A percentile compares a stretch with the other conserved stretches of the same genome.
Conservation (phyloP, 2,113 vertebrate genomes). For the Pterophyllum scalare region DNA sequence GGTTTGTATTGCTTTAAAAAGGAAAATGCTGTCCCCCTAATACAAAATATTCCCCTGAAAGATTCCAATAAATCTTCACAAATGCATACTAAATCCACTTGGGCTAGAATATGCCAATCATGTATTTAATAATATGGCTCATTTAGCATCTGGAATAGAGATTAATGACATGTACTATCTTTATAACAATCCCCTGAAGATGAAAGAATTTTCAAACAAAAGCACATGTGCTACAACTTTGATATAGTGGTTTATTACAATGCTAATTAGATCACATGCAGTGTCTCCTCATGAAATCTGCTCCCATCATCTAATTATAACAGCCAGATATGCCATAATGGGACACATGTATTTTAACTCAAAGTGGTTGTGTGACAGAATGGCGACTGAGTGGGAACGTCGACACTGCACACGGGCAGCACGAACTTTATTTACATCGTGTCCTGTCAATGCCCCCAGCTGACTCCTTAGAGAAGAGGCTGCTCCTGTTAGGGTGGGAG, state of each 20-base stretch:
- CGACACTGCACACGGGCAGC: neutral
- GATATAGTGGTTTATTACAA: constrained; percentile 80
- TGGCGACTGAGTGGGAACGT: neutral
- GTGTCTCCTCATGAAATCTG: constrained; percentile 74
- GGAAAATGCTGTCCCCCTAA: neutral
- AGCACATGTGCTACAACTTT: constrained; percentile 76
- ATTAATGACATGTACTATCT: constrained; percentile 79
- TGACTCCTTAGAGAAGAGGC: constrained; percentile 6
- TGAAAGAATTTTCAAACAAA: constrained; percentile 81
- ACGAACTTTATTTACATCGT: constrained; percentile 10
- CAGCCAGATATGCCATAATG: constrained; percentile 68
- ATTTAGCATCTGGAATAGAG: constrained; percentile 75
- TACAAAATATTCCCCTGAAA: constrained; percentile 17
- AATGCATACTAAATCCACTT: constrained; percentile 38
- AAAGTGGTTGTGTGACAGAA: constrained; percentile 53
- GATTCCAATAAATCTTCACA: constrained; percentile 47
- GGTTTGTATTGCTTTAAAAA: neutral
- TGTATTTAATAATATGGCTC: constrained; percentile 71
- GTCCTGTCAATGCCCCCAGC: constrained; percentile 37
- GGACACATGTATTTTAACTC: constrained; percentile 63
- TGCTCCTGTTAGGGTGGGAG: constrained; percentile 26
- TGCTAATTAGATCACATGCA: constrained; percentile 81
- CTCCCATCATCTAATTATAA: constrained; percentile 77
- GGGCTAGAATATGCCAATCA: constrained; percentile 63
- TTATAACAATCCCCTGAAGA: constrained; percentile 78